Conservation (phyloP, 2,113 vertebrate species). For the Oncorhynchus keta region DNA sequence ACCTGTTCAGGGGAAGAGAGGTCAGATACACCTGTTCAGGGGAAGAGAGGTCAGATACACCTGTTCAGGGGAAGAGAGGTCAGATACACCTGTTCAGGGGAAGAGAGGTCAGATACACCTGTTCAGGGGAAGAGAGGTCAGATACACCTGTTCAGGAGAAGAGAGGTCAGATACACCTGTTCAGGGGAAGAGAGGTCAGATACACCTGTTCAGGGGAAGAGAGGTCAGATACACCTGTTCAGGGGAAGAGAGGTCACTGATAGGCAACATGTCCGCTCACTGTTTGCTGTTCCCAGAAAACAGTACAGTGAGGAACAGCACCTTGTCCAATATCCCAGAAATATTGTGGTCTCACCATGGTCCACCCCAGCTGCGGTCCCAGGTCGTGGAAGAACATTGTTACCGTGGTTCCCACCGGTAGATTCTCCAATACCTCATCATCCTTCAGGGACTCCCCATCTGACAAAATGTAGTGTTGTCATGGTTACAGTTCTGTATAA, state of each 20-base stretch:
- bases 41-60: too few relatives aligned
- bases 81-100: constrained; percentile 64
- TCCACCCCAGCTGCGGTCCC: constrained; percentile 82
- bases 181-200: too few relatives aligned
- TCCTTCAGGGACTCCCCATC: constrained; percentile 78
- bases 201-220: neutral
- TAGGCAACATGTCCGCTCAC: neutral
- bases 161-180: constrained; percentile 74
- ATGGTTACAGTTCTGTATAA: neutral
- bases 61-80: constrained; percentile 56
- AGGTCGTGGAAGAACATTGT: constrained; percentile 83
- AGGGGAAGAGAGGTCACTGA: neutral
- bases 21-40: neutral
- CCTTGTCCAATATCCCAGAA: neutral
- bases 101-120: too few relatives aligned
- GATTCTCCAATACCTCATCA: constrained; percentile 77
- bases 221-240: too few relatives aligned
- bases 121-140: neutral
- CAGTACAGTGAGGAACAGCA: neutral
- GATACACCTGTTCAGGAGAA: constrained; percentile 23
- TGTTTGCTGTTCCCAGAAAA: neutral
- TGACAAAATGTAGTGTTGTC: constrained; percentile 44
- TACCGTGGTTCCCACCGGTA: constrained; percentile 79
- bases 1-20: constrained; percentile 45
- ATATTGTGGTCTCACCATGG: constrained; percentile 68